phyloP scores from a whole-genome alignment of 2,113 vertebrate genomes.

The Chlorodrepanis virens region DNA sequence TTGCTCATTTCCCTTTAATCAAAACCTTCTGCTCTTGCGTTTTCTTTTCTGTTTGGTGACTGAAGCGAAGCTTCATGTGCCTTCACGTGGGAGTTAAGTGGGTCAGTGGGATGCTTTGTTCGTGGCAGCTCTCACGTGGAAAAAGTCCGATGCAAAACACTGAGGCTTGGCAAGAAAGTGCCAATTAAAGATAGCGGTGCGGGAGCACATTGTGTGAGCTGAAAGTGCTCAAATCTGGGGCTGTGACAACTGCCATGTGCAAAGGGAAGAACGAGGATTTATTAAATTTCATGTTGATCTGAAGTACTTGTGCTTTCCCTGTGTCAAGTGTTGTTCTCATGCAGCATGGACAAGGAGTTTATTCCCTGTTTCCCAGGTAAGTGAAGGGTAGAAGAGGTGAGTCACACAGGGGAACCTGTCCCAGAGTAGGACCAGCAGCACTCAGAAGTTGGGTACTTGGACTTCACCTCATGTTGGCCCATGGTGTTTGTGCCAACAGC shows the following conservation, averaged over 20 bases:
- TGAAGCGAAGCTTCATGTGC: background rate
- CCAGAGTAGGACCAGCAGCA: background rate
- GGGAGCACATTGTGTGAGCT: background rate
- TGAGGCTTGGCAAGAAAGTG: slow-evolving; percentile 38
- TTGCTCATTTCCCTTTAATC: slow-evolving; percentile 21
- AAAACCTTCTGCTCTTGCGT: background rate
- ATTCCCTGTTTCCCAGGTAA: background rate
- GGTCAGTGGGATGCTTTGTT: slow-evolving; percentile 54
- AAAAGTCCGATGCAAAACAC: background rate
- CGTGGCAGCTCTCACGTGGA: slow-evolving; percentile 28
- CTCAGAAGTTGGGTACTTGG: background rate
- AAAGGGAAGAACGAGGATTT: background rate
- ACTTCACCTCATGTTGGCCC: background rate
- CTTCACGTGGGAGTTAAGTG: slow-evolving; percentile 53
- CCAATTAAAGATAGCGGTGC: slow-evolving; percentile 35
- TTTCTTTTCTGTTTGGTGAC: slow-evolving; percentile 47
- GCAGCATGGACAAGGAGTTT: background rate
- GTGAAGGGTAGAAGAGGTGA: background rate
- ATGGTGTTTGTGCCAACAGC: background rate
- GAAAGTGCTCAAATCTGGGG: background rate
- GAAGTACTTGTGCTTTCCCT: background rate
- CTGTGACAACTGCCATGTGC: background rate
- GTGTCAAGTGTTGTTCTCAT: background rate
- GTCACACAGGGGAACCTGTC: background rate
- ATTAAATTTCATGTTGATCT: background rate